Conservation (phyloP, 2,797 vertebrate species). For the Phoeniculus purpureus region DNA sequence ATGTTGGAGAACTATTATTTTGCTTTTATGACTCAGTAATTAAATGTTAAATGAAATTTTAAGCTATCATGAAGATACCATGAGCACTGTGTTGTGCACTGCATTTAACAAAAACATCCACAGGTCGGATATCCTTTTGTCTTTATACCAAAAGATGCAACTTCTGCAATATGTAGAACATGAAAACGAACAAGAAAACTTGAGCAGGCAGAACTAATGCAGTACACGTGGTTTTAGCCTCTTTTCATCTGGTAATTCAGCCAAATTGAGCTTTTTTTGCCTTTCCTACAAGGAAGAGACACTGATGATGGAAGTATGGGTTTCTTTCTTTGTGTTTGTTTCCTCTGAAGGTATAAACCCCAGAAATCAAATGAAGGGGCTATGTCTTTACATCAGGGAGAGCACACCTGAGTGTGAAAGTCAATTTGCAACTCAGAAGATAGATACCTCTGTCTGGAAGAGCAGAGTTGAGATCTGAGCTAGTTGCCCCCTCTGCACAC, state of each 20-base stretch:
- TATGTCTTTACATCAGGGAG: not conserved
- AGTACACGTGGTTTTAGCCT: not conserved
- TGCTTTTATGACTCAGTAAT: not conserved
- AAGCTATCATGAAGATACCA: not conserved
- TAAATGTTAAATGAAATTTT: slow-evolving; percentile 5
- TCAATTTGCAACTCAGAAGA: not conserved
- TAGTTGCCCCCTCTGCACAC: rapidly evolving
- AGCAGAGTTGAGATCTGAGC: not conserved
- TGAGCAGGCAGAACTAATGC: not conserved
- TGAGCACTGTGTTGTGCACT: not conserved
- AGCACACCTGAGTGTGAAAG: not conserved
- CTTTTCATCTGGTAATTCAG: not conserved
- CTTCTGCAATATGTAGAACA: not conserved
- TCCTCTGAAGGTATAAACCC: not conserved
- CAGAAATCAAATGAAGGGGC: not conserved
- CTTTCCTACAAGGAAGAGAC: not conserved
- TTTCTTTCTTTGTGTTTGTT: not conserved
- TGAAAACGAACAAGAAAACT: not conserved
- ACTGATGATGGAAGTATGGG: not conserved
- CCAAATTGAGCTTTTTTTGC: not conserved
- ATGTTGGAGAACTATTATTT: not conserved
- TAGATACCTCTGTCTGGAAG: not conserved
- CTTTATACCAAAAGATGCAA: not conserved
- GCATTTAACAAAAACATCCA: not conserved
- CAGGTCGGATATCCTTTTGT: not conserved